These are phyloP conservation scores for Leucophenga varia DNA, from an alignment of 1,140 invertebrate species.

Conservation along the genomic window DNA sequence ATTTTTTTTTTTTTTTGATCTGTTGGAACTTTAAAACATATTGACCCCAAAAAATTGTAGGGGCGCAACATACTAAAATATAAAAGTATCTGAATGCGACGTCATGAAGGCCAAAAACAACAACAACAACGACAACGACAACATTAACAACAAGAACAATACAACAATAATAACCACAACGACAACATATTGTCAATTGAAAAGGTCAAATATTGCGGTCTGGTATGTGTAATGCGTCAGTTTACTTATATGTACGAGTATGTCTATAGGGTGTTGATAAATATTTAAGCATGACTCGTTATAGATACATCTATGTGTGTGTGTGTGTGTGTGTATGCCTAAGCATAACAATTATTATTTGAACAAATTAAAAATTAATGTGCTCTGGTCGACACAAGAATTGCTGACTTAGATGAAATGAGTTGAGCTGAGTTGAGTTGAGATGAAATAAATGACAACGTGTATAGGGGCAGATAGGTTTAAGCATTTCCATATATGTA, in stretches of 20 bases:
- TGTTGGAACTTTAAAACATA: neutral
- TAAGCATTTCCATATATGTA: neutral
- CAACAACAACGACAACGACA: constrained; percentile 4
- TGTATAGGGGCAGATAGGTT: constrained; percentile 3
- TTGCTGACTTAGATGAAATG: constrained; percentile 33
- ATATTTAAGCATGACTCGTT: neutral
- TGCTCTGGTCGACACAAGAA: constrained; percentile 36
- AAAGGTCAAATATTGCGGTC: constrained; percentile 45
- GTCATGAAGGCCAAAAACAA: constrained; percentile 39
- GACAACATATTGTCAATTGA: constrained; percentile 34
- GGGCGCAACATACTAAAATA: too few relatives aligned
- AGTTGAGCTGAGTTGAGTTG: too few relatives aligned
- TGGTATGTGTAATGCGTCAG: constrained; percentile 17
- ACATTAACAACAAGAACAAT: neutral
- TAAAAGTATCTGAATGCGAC: constrained; percentile 10
- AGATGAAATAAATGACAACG: neutral
- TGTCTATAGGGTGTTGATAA: neutral
- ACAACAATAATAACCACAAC: constrained; percentile 2
- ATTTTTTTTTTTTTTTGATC: constrained; percentile 9
- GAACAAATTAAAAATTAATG: constrained; percentile 49
- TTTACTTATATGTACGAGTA: neutral
- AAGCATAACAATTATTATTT: constrained; percentile 38
- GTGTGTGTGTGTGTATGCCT: constrained; percentile 6
- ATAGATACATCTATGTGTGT: constrained; percentile 17
- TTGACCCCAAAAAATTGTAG: too few relatives aligned